phyloP scores from a whole-genome alignment of 2,888 invertebrate species.

The Limenitis camilla region DNA sequence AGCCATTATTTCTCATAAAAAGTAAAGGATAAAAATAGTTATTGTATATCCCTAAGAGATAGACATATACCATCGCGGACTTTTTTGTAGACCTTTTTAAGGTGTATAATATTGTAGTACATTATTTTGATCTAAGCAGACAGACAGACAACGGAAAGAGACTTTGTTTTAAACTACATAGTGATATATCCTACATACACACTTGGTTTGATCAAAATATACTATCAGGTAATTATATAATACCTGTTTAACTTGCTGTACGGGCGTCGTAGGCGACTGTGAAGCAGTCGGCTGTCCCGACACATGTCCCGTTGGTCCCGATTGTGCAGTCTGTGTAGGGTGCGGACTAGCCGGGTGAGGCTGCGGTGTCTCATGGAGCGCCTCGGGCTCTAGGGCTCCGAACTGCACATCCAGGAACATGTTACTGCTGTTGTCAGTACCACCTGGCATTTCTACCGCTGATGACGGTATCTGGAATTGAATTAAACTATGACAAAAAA shows the following conservation, averaged over 20 bases:
- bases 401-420: slow-evolving; percentile 94
- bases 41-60: no score
- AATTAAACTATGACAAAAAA: not conserved
- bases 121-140: no score
- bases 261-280: slow-evolving; percentile 2
- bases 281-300: slow-evolving; percentile 11
- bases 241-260: not conserved
- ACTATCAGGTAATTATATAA: no score
- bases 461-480: slow-evolving; percentile 87
- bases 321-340: slow-evolving; percentile 1
- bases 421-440: slow-evolving; percentile 79
- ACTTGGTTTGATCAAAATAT: no score
- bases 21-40: no score
- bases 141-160: no score
- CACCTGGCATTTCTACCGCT: slow-evolving; percentile 98
- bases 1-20: no score
- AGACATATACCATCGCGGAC: no score
- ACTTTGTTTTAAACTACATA: no score
- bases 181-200: no score
- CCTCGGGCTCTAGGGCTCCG: slow-evolving; percentile 83
- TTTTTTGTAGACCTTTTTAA: no score
- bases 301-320: slow-evolving; percentile 2
- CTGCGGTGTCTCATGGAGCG: slow-evolving; percentile 27
- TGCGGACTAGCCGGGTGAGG: slow-evolving; percentile 6
- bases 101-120: no score